phyloP scores from a whole-genome alignment of 2,797 vertebrate species.

The Ctenopoma kingsleyae region DNA sequence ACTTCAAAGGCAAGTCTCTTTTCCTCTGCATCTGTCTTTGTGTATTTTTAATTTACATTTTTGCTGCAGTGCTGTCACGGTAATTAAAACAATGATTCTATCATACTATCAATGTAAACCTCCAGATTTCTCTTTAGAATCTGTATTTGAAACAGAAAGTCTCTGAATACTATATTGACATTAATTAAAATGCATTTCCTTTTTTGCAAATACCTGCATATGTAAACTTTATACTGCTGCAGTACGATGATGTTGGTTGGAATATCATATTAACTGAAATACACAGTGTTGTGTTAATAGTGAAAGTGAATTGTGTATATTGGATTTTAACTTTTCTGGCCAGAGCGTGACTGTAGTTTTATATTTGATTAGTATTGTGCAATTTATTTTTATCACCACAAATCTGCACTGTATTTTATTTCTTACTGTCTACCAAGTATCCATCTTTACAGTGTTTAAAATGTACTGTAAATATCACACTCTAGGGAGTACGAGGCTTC shows the following conservation, averaged over 20 bases:
- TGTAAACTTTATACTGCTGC: background rate
- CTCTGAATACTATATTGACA: background rate
- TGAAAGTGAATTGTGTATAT: background rate
- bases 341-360: background rate
- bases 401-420: background rate
- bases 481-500: constrained; percentile 1
- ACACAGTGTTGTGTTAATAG: too few species aligned
- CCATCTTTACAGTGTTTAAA: constrained; percentile 24
- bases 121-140: constrained; percentile 27
- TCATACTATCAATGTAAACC: constrained; percentile 5
- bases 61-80: constrained; percentile 38
- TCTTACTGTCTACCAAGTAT: constrained; percentile 2
- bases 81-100: constrained; percentile 39
- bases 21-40: constrained; percentile 52
- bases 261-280: too few species aligned
- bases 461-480: constrained; percentile 18
- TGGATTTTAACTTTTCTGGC: background rate
- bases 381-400: background rate
- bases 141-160: background rate
- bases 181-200: constrained; percentile 15
- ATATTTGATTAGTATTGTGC: background rate
- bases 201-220: background rate
- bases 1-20: constrained; percentile 94
- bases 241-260: background rate
- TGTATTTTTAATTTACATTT: constrained; percentile 53